Conservation (phyloP, 2,888 invertebrate genomes). For the Hirtodrosophila confusa region DNA sequence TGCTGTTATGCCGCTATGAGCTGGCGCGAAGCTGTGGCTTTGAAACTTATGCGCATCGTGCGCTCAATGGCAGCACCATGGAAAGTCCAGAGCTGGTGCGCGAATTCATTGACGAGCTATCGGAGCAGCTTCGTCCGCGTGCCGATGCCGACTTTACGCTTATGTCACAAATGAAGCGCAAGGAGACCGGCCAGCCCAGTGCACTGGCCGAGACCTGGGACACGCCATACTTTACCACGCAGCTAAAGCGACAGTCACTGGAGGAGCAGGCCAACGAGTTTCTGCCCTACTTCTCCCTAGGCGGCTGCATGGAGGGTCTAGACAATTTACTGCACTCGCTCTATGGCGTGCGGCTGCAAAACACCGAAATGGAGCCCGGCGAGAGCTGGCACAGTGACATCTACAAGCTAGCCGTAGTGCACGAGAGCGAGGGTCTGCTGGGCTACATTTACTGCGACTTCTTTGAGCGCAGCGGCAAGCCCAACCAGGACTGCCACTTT, state of each 20-base stretch:
- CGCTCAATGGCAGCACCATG: conserved; percentile 94
- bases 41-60: conserved; percentile 93
- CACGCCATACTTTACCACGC: conserved; percentile 92
- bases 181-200: conserved; percentile 70
- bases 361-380: conserved; percentile 89
- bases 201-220: conserved; percentile 90
- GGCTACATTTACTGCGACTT: conserved; percentile 99
- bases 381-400: conserved; percentile 96
- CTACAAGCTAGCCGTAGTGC: conserved; percentile 95
- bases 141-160: conserved; percentile 90
- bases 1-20: conserved; percentile 90
- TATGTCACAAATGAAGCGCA: conserved; percentile 90
- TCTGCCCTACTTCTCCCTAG: conserved; percentile 94
- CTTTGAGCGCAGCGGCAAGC: conserved; percentile 95
- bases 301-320: conserved; percentile 98
- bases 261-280: conserved; percentile 90
- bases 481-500: conserved; percentile 99
- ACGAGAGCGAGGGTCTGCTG: conserved; percentile 91
- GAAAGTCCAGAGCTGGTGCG: conserved; percentile 91
- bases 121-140: conserved; percentile 88
- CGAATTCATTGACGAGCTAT: conserved; percentile 91
- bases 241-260: conserved; percentile 89
- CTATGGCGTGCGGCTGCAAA: conserved; percentile 91
- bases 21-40: conserved; percentile 96
- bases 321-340: conserved; percentile 93